Evolutionary conservation across 2,113 vertebrate genomes (phyloP), one percentile per base, ranked within the genome.

Genomic region (human): DNA sequence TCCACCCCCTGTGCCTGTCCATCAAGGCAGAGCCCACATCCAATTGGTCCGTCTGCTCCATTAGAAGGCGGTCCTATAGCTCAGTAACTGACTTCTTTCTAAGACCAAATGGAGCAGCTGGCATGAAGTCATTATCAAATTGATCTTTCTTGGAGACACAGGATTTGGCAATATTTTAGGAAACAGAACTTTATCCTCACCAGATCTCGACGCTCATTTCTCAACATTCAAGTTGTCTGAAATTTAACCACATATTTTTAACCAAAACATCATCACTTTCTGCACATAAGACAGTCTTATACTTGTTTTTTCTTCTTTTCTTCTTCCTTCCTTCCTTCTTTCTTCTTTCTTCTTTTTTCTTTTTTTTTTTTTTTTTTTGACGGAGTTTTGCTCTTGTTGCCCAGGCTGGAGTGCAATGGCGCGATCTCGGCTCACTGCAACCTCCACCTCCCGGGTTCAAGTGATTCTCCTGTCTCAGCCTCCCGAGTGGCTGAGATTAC

Each of bases 1-100:
- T 68, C 75, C 3, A 11, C 86, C 43, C 75, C 40, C 32, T 8
- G 3, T 1, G 1, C 32, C 55, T 79, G 95, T 88, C 70, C 61
- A 38, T 84, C 88, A 84, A 14, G 84, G 25, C 48, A 81, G 38
- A 81, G 20, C 43, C 89, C 23, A 64, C 89, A 45, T 50, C 82
- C 25, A n/a, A n/a, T 88, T 79, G 55, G 70, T 68, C 64, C 6
- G 0, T 25, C 64, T 70, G 40, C 27, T 79, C 57, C 11, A 2
- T 59, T 38, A 68, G n/a, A 13, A 27, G 4, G 14, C 6, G 11
- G 48, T 64, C 0, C 1, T 20, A 1, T 25, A 2, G 25, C 52
- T 30, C n/a, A 64, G 40, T 4, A 23, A 18, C 57, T 30, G 75
- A 5, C 18, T 38, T 64, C 66, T 68, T 57, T 89, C 43, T 81